Conservation (phyloP, 2,888 invertebrate species). For the Rotaria sp. region DNA sequence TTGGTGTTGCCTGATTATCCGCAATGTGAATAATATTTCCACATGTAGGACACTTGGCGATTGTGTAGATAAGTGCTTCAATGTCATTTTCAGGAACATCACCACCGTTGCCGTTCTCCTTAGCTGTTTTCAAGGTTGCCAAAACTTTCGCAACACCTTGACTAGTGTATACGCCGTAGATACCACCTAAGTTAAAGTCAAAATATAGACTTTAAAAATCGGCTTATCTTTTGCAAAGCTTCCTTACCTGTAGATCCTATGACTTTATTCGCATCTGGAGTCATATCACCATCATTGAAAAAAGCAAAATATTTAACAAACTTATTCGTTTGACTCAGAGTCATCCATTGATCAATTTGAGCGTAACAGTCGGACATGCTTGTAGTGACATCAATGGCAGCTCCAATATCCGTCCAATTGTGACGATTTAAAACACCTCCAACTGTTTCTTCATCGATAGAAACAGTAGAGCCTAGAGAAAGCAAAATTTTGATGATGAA, state of each 20-base stretch:
- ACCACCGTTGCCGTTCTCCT: background rate
- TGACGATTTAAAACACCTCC: no score
- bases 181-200: background rate
- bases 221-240: no score
- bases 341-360: background rate
- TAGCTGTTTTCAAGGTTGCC: background rate
- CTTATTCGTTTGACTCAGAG: background rate
- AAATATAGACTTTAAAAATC: no score
- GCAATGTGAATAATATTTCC: background rate
- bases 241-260: background rate
- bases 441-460: no score
- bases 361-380: background rate
- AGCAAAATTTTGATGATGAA: no score
- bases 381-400: background rate
- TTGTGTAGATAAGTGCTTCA: background rate
- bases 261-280: background rate
- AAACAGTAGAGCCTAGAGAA: no score
- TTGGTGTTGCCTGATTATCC: background rate
- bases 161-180: background rate
- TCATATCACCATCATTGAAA: background rate
- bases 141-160: background rate
- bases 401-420: background rate
- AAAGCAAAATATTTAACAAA: background rate
- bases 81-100: background rate
- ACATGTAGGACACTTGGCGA: background rate